phyloP scores from a whole-genome alignment of 1,140 invertebrate species.

The Drosophila athabasca region DNA sequence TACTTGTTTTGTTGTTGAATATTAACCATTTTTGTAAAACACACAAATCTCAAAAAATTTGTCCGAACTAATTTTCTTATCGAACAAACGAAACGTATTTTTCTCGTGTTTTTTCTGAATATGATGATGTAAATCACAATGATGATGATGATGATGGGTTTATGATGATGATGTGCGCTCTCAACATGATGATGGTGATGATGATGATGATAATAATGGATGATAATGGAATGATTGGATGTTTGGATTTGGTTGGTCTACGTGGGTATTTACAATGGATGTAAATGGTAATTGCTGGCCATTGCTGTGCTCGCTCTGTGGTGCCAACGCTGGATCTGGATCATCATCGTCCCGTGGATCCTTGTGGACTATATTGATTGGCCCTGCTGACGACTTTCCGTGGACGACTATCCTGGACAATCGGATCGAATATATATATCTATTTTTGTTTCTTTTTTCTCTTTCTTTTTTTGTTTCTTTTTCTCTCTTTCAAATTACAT shows the following conservation, averaged over 20 bases:
- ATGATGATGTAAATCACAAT: constrained; percentile 83
- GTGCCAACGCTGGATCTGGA: constrained; percentile 80
- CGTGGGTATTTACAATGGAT: constrained; percentile 41
- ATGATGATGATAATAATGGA: constrained; percentile 28
- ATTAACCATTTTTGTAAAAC: constrained; percentile 76
- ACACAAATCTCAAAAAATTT: constrained; percentile 77
- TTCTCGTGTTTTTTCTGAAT: constrained; percentile 84
- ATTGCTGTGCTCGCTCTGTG: constrained; percentile 30
- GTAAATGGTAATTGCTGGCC: constrained; percentile 23
- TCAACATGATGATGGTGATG: constrained; percentile 78
- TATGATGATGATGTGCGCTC: constrained; percentile 73
- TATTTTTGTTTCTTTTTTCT: constrained; percentile 79
- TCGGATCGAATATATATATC: constrained; percentile 29
- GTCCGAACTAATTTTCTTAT: constrained; percentile 84
- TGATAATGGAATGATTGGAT: constrained; percentile 43
- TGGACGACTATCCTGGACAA: too few species aligned
- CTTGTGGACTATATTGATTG: constrained; percentile 10
- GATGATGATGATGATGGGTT: constrained; percentile 61
- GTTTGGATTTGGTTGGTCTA: constrained; percentile 57
- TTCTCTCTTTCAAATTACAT: constrained; percentile 83
- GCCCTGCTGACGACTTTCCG: too few species aligned
- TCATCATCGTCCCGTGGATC: background rate
- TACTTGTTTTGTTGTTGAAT: constrained; percentile 69
- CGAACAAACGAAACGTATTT: constrained; percentile 84
- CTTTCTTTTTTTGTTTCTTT: constrained; percentile 80